Evolutionary conservation across 2,797 vertebrate genomes (phyloP).

Genomic region (Meda fulgida): DNA sequence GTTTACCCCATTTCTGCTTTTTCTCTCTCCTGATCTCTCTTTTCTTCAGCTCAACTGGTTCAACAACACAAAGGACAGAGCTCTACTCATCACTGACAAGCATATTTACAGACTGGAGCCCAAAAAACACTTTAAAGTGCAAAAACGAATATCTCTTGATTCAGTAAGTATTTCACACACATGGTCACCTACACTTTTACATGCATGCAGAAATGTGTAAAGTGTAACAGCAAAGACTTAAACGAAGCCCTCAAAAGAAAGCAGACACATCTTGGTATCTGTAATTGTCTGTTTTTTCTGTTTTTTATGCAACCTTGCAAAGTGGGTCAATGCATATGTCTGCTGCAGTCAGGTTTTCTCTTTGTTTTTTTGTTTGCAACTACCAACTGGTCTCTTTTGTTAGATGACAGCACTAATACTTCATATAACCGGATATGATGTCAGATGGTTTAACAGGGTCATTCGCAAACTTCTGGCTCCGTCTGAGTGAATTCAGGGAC

Average conservation of each 20-base stretch:
- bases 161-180: slow-evolving; percentile 75
- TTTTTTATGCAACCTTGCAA: slow-evolving; percentile 28
- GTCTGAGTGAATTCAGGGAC: slow-evolving; percentile 35
- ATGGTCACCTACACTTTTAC: neutral
- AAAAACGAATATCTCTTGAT: slow-evolving; percentile 82
- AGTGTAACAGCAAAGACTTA: neutral
- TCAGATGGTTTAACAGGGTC: slow-evolving; percentile 39
- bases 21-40: neutral
- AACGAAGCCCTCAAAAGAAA: neutral
- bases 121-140: slow-evolving; percentile 82
- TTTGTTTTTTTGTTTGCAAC: neutral
- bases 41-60: slow-evolving; percentile 85
- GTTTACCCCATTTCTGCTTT: neutral
- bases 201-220: neutral
- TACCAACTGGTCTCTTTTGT: neutral
- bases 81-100: slow-evolving; percentile 87
- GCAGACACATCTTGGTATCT: neutral
- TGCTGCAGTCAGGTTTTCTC: slow-evolving; percentile 13
- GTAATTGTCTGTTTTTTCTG: neutral
- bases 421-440: neutral
- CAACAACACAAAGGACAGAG: slow-evolving; percentile 85
- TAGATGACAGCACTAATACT: neutral
- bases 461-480: slow-evolving; percentile 33
- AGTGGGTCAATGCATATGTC: slow-evolving; percentile 37
- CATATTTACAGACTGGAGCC: slow-evolving; percentile 90